Percentiles rank a stretch among this genome's conserved stretches.
phyloP scores from a whole-genome alignment of 2,888 invertebrate species.

The Tenthredo notha region DNA sequence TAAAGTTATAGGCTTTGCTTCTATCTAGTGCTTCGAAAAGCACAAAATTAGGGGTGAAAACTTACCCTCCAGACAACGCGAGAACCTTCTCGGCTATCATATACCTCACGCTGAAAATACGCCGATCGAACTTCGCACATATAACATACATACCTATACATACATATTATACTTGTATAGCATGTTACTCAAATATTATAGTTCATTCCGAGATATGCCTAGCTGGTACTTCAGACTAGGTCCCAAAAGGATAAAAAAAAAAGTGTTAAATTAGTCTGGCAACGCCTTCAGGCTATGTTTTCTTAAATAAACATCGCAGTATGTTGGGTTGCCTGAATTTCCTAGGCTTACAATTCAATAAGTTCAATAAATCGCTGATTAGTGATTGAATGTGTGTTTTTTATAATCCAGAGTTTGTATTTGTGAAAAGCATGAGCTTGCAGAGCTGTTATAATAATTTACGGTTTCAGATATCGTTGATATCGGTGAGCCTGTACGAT shows the following conservation, averaged over 20 bases:
- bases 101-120: neutral
- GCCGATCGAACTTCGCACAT: neutral
- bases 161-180: neutral
- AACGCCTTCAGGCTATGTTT: neutral
- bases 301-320: neutral
- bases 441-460: no score
- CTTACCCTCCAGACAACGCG: slow-evolving; percentile 20
- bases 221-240: neutral
- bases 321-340: neutral
- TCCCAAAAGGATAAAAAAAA: neutral
- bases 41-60: slow-evolving; percentile 33
- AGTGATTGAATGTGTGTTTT: neutral
- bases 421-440: neutral
- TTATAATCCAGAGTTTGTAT: neutral
- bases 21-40: slow-evolving; percentile 4
- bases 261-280: neutral
- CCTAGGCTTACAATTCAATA: neutral
- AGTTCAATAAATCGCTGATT: neutral
- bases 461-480: neutral
- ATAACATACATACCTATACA: neutral
- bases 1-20: slow-evolving; percentile 26
- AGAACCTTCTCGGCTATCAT: neutral
- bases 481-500: neutral
- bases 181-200: neutral
- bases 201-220: neutral